Percentiles rank a stretch among this genome's conserved stretches.
Evolutionary conservation across 2,888 invertebrate genomes (phyloP).

Genomic region (Nipponacmea schrenckii): DNA sequence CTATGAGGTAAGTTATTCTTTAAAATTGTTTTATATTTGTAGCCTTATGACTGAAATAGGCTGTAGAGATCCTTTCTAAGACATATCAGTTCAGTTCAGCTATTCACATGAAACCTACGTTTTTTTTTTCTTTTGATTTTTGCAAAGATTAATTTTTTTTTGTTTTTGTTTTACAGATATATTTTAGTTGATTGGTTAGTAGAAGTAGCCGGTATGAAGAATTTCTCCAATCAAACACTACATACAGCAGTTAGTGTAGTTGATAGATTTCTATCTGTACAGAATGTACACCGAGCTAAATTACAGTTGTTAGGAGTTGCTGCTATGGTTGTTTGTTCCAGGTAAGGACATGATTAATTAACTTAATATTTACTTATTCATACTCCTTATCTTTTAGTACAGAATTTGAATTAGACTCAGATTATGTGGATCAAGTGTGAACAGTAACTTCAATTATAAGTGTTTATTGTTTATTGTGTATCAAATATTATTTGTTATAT

Average conservation of each 20-base stretch:
- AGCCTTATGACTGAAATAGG: no score
- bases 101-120: no score
- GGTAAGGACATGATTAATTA: slow-evolving; percentile 42
- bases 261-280: slow-evolving; percentile 57
- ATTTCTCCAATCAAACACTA: slow-evolving; percentile 59
- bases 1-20: slow-evolving; percentile 57
- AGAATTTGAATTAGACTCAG: background rate
- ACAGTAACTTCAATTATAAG: no score
- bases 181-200: slow-evolving; percentile 67
- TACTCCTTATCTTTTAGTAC: background rate
- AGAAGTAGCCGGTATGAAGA: slow-evolving; percentile 66
- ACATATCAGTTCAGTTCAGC: no score
- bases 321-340: slow-evolving; percentile 64
- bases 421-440: background rate
- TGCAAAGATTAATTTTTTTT: background rate
- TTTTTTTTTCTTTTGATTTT: background rate
- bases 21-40: no score
- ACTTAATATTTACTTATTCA: no score
- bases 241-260: slow-evolving; percentile 63
- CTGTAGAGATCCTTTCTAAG: no score
- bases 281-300: slow-evolving; percentile 51
- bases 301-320: slow-evolving; percentile 64
- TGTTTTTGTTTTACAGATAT: slow-evolving; percentile 53
- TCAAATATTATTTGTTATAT: slow-evolving; percentile 5
- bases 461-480: background rate